Conservation (phyloP, 2,888 invertebrate species). For the Xanthia togata region DNA sequence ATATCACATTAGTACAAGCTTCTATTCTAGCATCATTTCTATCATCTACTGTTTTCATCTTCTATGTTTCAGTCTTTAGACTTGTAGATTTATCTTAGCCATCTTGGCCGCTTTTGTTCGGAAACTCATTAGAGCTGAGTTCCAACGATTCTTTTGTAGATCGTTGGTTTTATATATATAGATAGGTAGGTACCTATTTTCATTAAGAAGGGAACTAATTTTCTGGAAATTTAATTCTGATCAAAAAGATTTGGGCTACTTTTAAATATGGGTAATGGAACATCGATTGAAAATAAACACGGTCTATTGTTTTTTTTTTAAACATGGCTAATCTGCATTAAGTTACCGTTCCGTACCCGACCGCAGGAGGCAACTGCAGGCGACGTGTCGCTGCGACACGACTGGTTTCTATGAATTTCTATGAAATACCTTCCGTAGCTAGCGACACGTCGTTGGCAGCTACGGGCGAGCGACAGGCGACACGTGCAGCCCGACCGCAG, state of each 20-base stretch:
- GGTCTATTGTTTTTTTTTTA: background rate
- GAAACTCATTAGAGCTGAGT: constrained; percentile 28
- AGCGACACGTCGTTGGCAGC: too few relatives aligned
- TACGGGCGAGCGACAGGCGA: too few relatives aligned
- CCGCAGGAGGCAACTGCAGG: too few relatives aligned
- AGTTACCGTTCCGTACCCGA: too few relatives aligned
- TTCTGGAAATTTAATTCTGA: background rate
- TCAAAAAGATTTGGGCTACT: background rate
- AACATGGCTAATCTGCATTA: too few relatives aligned
- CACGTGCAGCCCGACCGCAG: too few relatives aligned
- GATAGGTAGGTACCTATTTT: background rate
- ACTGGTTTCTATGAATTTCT: too few relatives aligned
- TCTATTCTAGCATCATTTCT: too few relatives aligned
- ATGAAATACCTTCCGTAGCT: too few relatives aligned
- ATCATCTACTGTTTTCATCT: background rate
- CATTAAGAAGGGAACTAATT: background rate
- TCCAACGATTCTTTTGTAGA: constrained; percentile 16
- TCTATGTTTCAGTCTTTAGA: background rate
- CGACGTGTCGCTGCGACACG: too few relatives aligned
- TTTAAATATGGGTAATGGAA: background rate
- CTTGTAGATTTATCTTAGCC: background rate
- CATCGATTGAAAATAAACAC: background rate
- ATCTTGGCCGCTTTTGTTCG: constrained; percentile 19
- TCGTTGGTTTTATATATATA: background rate
- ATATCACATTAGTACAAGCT: too few relatives aligned